Evolutionary conservation across 2,888 invertebrate genomes (phyloP), one percentile per base, ranked within the genome.

Genomic region (Oscheius myriophilus): DNA sequence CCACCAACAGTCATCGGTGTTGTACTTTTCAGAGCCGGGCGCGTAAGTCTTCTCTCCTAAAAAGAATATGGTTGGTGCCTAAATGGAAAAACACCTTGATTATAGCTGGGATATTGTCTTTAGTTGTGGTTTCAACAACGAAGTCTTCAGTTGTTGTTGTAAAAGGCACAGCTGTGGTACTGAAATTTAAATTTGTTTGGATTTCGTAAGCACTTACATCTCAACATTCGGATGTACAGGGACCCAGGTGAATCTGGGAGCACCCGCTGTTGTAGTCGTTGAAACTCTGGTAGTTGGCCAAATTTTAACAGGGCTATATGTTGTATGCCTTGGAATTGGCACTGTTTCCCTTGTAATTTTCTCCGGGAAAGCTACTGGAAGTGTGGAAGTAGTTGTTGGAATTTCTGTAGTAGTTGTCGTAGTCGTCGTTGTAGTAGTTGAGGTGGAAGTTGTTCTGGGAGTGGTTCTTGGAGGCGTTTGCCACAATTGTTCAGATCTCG

Each of bases 31-130:
- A 58, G 54, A 23, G 71, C 72, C 2, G 72, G 70, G 11, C 76
- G 57, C 14, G 76, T 76, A 39, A 70, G 70, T 41, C 71, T 69
- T 57, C 43, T 59, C 0, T 73, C 73, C 76, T 76, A 33, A 57
- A 72, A 61, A 41, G 9, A n/a, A n/a, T n/a, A n/a, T 54, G 41
- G n/a, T 43, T 16, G 42, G 16, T 11, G 3, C 2, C 33, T 41
- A 7, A 42, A 42, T 42, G 39, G 49, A 6, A 26, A n/a, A 12
- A n/a, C 21, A 51, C 62, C 25, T 66, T 66, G n/a, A 52, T 46
- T n/a, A 52, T 63, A 12, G 63, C 41, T 23, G 63, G 63, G 23
- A 63, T 53, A n/a, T 63, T 63, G 42, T 63, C 63, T 14, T 51
- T 52, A 1, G 71, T 46, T 52, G 53, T 63, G 14, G 63, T 25